phyloP scores from a whole-genome alignment of 2,888 invertebrate genomes.

The Polydrusus pterygomalis region DNA sequence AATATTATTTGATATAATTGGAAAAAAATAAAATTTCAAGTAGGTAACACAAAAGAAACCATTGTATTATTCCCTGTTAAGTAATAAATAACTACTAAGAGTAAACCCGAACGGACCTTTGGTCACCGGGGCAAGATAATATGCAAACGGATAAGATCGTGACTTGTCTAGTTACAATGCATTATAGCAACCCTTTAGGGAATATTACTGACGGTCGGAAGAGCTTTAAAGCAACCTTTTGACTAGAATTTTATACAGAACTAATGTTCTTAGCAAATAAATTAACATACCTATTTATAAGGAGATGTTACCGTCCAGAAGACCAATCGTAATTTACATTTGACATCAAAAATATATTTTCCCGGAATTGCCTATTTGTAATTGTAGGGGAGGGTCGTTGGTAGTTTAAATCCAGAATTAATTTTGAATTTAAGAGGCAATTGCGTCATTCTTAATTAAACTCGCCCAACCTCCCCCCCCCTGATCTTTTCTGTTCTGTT shows the following conservation, averaged over 20 bases:
- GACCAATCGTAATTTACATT: too few species aligned
- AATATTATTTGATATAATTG: too few species aligned
- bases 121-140: neutral
- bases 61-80: neutral
- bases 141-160: constrained; percentile 1
- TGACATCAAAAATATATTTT: too few species aligned
- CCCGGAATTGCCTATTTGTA: too few species aligned
- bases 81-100: neutral
- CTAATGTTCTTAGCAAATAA: neutral
- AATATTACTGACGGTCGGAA: neutral
- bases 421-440: too few species aligned
- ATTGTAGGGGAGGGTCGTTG: too few species aligned
- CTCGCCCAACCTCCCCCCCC: too few species aligned
- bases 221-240: neutral
- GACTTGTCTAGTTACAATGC: constrained; percentile 2
- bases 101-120: neutral
- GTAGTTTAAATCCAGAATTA: too few species aligned
- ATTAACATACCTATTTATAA: neutral
- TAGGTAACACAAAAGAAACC: neutral
- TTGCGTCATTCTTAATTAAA: too few species aligned
- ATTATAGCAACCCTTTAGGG: constrained; percentile 1
- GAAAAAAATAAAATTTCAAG: neutral
- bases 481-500: too few species aligned
- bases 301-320: too few species aligned
- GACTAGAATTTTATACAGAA: neutral